A percentile compares a stretch with the other conserved stretches of the same genome.
phyloP scores from a whole-genome alignment of 2,113 vertebrate genomes.

The Trochalopteron elliotii region DNA sequence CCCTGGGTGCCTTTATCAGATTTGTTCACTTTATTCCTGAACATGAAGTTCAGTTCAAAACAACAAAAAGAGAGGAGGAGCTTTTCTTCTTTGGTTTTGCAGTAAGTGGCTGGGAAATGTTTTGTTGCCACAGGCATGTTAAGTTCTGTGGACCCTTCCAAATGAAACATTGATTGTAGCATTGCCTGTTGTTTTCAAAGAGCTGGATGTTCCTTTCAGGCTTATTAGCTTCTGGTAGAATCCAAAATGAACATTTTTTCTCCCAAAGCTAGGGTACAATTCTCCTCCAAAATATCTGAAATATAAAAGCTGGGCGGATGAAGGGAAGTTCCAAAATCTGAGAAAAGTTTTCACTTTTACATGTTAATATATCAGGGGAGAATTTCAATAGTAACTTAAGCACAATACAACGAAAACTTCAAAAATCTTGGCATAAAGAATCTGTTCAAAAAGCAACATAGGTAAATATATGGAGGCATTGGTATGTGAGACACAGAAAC shows the following conservation, averaged over 20 bases:
- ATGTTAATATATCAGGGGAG: neutral
- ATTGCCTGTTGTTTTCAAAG: neutral
- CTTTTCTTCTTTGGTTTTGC: neutral
- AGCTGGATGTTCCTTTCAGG: neutral
- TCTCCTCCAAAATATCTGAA: neutral
- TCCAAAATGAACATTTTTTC: neutral
- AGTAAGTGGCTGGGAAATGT: neutral
- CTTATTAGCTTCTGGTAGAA: neutral
- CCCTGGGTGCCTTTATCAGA: neutral
- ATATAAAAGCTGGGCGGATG: neutral
- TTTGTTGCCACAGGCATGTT: neutral
- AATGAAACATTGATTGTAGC: neutral
- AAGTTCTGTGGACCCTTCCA: neutral
- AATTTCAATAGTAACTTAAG: neutral
- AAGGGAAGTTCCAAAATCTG: neutral
- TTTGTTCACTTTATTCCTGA: neutral
- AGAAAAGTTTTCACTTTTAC: neutral
- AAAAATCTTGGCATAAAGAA: neutral
- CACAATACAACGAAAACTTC: neutral
- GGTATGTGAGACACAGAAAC: neutral
- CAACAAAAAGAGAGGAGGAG: neutral
- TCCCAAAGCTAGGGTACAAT: neutral
- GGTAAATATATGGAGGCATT: neutral
- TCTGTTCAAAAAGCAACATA: neutral
- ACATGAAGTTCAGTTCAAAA: conserved; percentile 9